Conservation (phyloP, 2,888 invertebrate species). For the Cataglyphis cursor region DNA sequence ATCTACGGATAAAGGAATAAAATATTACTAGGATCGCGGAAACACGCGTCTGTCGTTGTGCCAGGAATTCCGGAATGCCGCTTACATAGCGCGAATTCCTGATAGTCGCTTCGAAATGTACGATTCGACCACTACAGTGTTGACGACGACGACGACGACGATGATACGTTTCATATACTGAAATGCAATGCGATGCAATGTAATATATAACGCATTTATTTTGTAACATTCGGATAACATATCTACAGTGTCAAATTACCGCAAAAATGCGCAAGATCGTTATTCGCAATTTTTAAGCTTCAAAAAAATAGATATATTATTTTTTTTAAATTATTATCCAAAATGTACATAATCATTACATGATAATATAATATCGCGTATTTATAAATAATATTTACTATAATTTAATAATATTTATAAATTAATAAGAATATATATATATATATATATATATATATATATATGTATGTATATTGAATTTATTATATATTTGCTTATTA, state of each 20-base stretch:
- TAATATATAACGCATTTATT: not conserved
- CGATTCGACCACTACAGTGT: slow-evolving; percentile 12
- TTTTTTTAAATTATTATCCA: not conserved
- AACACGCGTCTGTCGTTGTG: slow-evolving; percentile 22
- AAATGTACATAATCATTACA: not conserved
- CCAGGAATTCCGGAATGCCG: slow-evolving; percentile 40
- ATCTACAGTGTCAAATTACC: slow-evolving; percentile 26
- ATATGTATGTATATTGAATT: too few relatives aligned
- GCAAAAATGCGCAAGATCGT: not conserved
- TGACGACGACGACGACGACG: slow-evolving; percentile 4
- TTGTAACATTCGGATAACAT: slow-evolving; percentile 18
- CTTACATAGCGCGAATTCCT: slow-evolving; percentile 38
- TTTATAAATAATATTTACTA: not conserved
- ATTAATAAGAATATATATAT: not conserved
- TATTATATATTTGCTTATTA: not conserved
- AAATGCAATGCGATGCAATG: not conserved
- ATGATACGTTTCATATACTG: slow-evolving; percentile 1
- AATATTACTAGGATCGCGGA: not conserved
- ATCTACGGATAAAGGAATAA: not conserved
- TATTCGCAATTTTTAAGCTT: not conserved
- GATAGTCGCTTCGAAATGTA: slow-evolving; percentile 31
- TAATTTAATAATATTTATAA: not conserved
- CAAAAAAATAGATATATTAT: not conserved
- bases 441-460: too few relatives aligned
- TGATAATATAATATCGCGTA: not conserved